Percentiles rank a stretch among this genome's conserved stretches.
These are phyloP conservation scores for Galerucella pusilla DNA, from an alignment of 2,888 invertebrate species.

Conservation along the genomic window DNA sequence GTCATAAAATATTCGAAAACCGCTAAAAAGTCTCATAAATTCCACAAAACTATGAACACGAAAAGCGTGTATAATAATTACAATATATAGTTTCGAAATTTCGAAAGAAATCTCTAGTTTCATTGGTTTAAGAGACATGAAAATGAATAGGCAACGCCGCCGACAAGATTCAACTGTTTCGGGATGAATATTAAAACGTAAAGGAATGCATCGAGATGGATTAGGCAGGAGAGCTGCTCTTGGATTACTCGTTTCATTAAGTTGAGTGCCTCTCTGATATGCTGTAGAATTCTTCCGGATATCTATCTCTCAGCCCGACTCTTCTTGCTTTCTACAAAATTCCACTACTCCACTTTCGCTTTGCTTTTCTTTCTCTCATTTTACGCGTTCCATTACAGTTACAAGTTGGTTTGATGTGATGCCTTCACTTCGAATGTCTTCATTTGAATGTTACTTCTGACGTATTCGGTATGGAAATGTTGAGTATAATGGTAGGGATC, in stretches of 20 bases:
- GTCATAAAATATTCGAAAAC: too few species aligned
- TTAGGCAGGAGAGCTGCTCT: conserved; percentile 64
- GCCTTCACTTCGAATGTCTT: conserved; percentile 56
- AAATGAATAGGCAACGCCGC: conserved; percentile 15
- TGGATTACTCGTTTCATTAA: conserved; percentile 70
- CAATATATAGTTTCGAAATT: too few species aligned
- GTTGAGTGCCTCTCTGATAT: conserved; percentile 68
- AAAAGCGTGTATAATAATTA: too few species aligned
- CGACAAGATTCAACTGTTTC: conserved; percentile 60
- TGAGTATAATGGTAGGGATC: neutral
- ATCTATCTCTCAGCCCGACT: conserved; percentile 38
- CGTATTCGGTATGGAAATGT: neutral
- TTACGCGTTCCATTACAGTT: conserved; percentile 61
- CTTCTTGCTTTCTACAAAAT: conserved; percentile 30
- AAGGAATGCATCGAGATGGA: conserved; percentile 65
- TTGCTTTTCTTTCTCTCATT: conserved; percentile 47
- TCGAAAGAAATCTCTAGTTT: neutral
- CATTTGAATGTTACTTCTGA: conserved; percentile 53
- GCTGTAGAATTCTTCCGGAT: conserved; percentile 60
- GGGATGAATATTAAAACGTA: conserved; percentile 65
- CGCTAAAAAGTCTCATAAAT: too few species aligned
- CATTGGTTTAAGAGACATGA: neutral
- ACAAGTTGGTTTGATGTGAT: conserved; percentile 45
- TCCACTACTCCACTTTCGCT: conserved; percentile 29
- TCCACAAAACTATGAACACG: too few species aligned